Conservation (phyloP, 2,888 invertebrate genomes). For the Andrena flavipes region DNA sequence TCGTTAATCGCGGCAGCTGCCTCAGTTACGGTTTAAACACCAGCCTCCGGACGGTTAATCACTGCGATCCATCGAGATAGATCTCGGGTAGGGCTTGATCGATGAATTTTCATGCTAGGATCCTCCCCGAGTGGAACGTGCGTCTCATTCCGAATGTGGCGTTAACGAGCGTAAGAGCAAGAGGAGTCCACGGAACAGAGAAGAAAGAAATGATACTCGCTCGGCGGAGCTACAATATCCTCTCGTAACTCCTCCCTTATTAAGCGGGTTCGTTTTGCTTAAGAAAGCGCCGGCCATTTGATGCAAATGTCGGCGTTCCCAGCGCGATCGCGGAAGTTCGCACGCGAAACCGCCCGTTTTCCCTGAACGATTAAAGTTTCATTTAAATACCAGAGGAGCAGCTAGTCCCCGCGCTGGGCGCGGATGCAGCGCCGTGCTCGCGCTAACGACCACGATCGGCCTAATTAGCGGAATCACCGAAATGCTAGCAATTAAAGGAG, state of each 20-base stretch:
- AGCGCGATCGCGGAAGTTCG: background rate
- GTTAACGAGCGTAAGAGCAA: background rate
- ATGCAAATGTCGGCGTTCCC: conserved; percentile 4
- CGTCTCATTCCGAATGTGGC: background rate
- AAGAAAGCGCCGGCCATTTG: background rate
- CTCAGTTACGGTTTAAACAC: conserved; percentile 55
- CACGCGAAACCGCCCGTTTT: background rate
- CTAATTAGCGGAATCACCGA: conserved; percentile 51
- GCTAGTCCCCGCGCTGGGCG: background rate
- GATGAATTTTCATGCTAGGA: conserved; percentile 14
- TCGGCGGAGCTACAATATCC: background rate
- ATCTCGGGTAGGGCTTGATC: conserved; percentile 17
- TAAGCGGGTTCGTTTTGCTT: background rate
- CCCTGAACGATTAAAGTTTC: background rate
- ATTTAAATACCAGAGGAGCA: background rate
- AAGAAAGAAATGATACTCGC: background rate
- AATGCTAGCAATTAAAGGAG: conserved; percentile 34
- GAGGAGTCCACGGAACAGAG: too few species aligned
- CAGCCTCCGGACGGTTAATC: conserved; percentile 32
- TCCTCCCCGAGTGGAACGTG: background rate
- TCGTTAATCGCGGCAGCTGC: conserved; percentile 57
- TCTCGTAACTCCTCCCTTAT: background rate
- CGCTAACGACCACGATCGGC: background rate
- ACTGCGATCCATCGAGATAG: conserved; percentile 22
- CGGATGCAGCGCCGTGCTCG: background rate